Base-by-base conservation (phyloP, 2,113 vertebrate genomes). In the Triplophysa tibetana region DNA sequence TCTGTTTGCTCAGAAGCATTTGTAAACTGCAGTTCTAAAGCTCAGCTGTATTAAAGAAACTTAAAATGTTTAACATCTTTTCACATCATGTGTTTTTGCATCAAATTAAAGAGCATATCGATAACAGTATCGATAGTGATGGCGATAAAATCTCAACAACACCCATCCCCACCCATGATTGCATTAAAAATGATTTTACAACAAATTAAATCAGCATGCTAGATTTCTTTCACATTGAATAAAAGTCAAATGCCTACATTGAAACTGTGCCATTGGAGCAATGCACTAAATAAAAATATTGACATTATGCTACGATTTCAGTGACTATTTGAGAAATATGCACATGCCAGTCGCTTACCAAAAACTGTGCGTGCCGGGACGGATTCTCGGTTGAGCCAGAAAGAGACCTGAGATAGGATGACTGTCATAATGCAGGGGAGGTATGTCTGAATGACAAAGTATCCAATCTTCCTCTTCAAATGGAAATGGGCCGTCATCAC, bases 401-500 rank as follows among this genome's bases (percentile, higher is more conserved):
- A 98, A 76, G 96, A 98, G 68, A 98, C 96, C 93, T 98, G 96
- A 56, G 96, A 97, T 64, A 98, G 93, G 88, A 98, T 98, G 91
- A 98, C 96, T 7, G 96, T 98, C 96, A 98, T 98, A 90, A 98
- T 98, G 74, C 96, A 97, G 68, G 96, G 96, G 45, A 98, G 92
- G 58, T 98, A 98, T 0, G 96, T 98, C 91, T 98, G 96, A 90
- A 97, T 98, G 85, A 98, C 96, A 92, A 98, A 98, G 89, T 98
- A 97, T 26, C 96, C 96, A 70, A 98, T 98, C 92, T 98, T 98
- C 89, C 96, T 95, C 90, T 98, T 97, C 91, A 98, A 91, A 83
- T 98, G 96, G 90, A 98, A 98, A 91, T 98, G 95, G 87, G 95
- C 95, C 2, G 95, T 97, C 96, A 98, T 98, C 81, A 98, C 96